Evolutionary conservation across 2,797 vertebrate genomes (phyloP), one percentile per base, ranked within the genome.

Genomic region (Telmatherina bonti): DNA sequence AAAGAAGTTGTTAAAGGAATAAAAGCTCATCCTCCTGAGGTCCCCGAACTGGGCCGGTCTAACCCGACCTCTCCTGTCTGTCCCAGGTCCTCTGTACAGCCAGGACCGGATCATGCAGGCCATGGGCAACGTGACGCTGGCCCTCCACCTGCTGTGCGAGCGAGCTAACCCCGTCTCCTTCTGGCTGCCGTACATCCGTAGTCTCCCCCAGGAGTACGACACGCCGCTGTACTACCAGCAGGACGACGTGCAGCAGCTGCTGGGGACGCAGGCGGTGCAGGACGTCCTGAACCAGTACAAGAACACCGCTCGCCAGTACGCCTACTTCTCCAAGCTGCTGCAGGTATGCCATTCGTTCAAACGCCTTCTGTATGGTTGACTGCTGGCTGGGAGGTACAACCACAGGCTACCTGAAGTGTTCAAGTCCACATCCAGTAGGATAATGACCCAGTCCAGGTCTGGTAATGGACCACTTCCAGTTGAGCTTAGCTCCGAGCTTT

Each of bases 71-170:
- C 7, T 3, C 7, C 16, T 53, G 31, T 45, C 0, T 47, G 3
- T n/a, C 24, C 55, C 88, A 99, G 98, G 97, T 41, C 94, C 96
- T 22, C 89, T 99, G 29, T 96, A 98, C 84, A 91, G 94, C 79
- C 97, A 99, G 93, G 97, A 99, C 85, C 93, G 97, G 62, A 99
- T 99, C 87, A 93, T 99, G 33, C 97, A 99, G 92, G 97, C 98
- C 41, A 99, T 99, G 98, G 97, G 96, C 24, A 99, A 99, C 54
- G 98, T 99, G 79, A 96, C 97, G 0, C 83, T 99, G 91, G 97
- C 98, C 27, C 95, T 99, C 30, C 97, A 99, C 85, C 94, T 99
- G 85, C 94, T 99, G 79, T 99, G 97, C 33, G 97, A 99, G 83
- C 91, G 97, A 36, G 95, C 95, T 47, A 91, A 93, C 85, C 95